phyloP scores from a whole-genome alignment of 2,797 vertebrate genomes.

The Leontopithecus rosalia region DNA sequence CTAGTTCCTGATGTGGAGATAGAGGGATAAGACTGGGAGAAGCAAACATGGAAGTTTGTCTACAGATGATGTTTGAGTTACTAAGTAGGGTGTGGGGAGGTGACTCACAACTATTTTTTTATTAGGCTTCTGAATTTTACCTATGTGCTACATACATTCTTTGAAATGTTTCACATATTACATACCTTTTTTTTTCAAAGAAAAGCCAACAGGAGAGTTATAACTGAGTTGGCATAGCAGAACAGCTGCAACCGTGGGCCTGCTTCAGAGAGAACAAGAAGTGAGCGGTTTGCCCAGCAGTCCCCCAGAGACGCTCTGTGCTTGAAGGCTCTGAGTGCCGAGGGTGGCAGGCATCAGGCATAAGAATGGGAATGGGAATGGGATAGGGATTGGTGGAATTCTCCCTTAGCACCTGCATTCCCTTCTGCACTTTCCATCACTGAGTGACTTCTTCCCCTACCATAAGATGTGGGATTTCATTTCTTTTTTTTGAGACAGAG shows the following conservation, averaged over 20 bases:
- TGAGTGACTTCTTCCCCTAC: not conserved
- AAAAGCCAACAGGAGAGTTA: not conserved
- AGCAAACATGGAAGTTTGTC: not conserved
- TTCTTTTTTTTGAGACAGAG: too few species aligned
- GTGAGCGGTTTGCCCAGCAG: not conserved
- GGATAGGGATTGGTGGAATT: not conserved
- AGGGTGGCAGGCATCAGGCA: not conserved
- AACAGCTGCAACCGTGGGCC: not conserved
- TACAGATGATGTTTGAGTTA: not conserved
- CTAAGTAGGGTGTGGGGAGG: not conserved
- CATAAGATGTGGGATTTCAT: not conserved
- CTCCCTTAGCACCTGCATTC: not conserved
- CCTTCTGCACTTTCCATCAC: not conserved
- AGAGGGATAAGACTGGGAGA: not conserved
- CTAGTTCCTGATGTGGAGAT: not conserved
- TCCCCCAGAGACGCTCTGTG: not conserved
- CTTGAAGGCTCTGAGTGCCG: not conserved
- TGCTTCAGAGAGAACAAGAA: not conserved
- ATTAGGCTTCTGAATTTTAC: not conserved
- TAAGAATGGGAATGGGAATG: not conserved
- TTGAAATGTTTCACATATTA: not conserved
- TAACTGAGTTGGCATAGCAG: not conserved
- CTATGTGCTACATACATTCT: not conserved
- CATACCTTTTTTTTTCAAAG: not conserved
- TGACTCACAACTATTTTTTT: not conserved